Percentiles rank a stretch among this genome's conserved stretches.
Evolutionary conservation across 1,140 invertebrate genomes (phyloP).

Genomic region (Drosophila orena): DNA sequence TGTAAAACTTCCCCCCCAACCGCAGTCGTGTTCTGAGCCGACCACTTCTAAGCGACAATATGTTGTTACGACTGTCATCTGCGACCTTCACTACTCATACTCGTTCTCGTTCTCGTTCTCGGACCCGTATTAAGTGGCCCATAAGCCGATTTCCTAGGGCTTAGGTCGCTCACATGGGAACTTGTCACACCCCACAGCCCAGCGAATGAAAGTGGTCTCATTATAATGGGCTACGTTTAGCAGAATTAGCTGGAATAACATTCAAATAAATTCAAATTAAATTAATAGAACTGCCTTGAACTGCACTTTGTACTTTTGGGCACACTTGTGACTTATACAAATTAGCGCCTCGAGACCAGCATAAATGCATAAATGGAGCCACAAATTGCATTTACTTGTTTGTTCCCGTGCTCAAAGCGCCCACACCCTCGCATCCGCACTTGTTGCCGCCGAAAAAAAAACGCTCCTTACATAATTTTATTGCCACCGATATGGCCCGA

Average conservation of each 20-base stretch:
- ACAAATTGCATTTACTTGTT: conserved; percentile 33
- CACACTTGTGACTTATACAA: neutral
- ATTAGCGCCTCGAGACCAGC: conserved; percentile 5
- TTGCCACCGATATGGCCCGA: conserved; percentile 53
- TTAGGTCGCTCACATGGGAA: conserved; percentile 25
- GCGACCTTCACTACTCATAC: conserved; percentile 37
- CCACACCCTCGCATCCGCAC: conserved; percentile 37
- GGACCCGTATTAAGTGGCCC: conserved; percentile 9
- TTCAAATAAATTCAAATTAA: no score
- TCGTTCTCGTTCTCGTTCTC: no score
- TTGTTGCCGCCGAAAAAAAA: conserved; percentile 45
- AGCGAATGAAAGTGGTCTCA: conserved; percentile 16
- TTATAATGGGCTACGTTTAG: neutral
- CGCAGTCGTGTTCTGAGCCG: conserved; percentile 4
- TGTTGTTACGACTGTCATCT: conserved; percentile 25
- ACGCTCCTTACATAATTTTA: conserved; percentile 73
- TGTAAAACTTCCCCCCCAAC: conserved; percentile 16
- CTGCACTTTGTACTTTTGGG: no score
- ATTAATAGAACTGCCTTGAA: neutral
- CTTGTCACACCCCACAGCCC: neutral
- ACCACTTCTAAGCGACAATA: conserved; percentile 52
- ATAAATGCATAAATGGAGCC: neutral
- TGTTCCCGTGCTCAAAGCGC: neutral
- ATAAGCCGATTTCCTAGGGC: conserved; percentile 33
- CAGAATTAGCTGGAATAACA: neutral